Evolutionary conservation across 2,113 vertebrate species (phyloP).

Genomic region (Macquaria ambigua): DNA sequence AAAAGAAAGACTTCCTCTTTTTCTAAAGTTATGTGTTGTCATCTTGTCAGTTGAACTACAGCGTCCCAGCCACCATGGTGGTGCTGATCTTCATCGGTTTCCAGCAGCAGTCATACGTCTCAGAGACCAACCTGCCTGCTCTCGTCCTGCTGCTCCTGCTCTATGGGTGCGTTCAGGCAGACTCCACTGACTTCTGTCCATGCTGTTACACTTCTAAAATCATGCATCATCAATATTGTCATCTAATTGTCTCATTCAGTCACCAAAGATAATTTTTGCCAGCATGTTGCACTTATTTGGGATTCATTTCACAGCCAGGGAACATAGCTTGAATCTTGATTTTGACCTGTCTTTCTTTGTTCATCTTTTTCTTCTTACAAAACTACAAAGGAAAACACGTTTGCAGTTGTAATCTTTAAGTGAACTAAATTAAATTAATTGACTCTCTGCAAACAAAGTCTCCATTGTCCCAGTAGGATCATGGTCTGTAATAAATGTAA

Average conservation of each 20-base stretch:
- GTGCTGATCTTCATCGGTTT: constrained; percentile 87
- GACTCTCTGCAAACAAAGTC: neutral
- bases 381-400: neutral
- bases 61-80: constrained; percentile 84
- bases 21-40: neutral
- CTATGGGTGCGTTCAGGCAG: constrained; percentile 80
- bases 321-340: neutral
- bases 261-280: neutral
- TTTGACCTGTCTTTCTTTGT: neutral
- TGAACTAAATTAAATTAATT: neutral
- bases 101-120: constrained; percentile 87
- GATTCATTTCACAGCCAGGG: neutral
- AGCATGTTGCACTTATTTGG: neutral
- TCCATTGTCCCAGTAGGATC: neutral
- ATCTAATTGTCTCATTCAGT: neutral
- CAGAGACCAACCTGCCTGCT: constrained; percentile 85
- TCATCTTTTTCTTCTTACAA: neutral
- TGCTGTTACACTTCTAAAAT: neutral
- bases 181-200: neutral
- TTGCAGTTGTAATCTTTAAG: neutral
- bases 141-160: constrained; percentile 85
- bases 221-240: neutral
- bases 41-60: constrained; percentile 84
- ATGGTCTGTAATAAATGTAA: neutral
- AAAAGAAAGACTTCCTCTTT: neutral